Evolutionary conservation across 2,113 vertebrate species (phyloP).

Genomic region (Apeltes quadracus): DNA sequence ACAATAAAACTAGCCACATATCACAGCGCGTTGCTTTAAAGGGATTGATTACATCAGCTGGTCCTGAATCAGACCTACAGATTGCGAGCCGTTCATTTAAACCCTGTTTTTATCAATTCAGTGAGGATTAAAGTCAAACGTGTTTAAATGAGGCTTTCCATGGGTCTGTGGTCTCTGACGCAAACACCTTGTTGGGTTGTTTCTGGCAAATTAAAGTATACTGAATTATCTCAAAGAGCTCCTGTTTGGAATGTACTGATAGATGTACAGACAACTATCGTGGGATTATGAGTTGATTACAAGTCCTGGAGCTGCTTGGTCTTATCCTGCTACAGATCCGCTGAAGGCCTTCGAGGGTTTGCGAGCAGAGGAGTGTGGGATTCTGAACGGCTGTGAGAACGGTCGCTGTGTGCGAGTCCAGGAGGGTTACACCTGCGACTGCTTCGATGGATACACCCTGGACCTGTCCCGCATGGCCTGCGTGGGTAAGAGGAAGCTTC

Average conservation of each 20-base stretch:
- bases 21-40: not conserved
- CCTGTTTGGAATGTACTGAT: not conserved
- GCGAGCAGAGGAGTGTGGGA: constrained; percentile 93
- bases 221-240: not conserved
- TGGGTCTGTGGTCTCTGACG: not conserved
- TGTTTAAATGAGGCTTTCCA: not conserved
- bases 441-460: constrained; percentile 95
- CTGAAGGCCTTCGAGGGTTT: constrained; percentile 88
- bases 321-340: constrained; percentile 41
- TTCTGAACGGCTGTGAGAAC: constrained; percentile 96
- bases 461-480: constrained; percentile 96
- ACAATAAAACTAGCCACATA: not conserved
- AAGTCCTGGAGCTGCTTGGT: not conserved
- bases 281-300: not conserved
- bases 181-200: not conserved
- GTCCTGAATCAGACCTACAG: not conserved
- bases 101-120: not conserved
- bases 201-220: not conserved
- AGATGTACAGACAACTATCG: not conserved
- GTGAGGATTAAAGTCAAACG: not conserved
- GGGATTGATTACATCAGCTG: not conserved
- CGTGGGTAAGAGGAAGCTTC: constrained; percentile 83
- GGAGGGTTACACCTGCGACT: constrained; percentile 97
- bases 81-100: not conserved
- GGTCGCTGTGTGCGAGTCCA: constrained; percentile 96